Percentiles rank a stretch among this genome's conserved stretches.
Conservation (phyloP, 2,113 vertebrate species). For the Coturnix japonica region DNA sequence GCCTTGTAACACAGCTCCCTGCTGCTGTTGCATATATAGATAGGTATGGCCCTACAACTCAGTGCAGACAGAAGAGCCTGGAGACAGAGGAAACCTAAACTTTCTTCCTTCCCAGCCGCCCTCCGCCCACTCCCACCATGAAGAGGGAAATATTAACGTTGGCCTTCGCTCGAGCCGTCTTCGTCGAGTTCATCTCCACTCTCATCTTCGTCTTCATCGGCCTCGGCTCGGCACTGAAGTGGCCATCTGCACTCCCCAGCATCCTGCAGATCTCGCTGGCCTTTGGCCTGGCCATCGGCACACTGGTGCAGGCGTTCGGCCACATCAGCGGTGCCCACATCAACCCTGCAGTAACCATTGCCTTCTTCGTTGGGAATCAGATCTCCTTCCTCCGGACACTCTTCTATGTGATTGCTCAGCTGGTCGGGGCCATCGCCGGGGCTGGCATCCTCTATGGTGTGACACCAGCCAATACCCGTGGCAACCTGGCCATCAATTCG, state of each 20-base stretch:
- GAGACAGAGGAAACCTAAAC: neutral
- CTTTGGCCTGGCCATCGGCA: conserved; percentile 81
- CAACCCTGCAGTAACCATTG: conserved; percentile 82
- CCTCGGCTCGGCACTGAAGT: conserved; percentile 80
- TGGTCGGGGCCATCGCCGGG: conserved; percentile 79
- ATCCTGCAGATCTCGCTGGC: conserved; percentile 82
- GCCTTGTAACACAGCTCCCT: conserved; percentile 56
- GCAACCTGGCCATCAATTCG: conserved; percentile 79
- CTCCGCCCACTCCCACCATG: conserved; percentile 62
- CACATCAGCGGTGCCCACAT: conserved; percentile 83
- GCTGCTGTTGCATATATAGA: conserved; percentile 73
- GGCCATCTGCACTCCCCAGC: conserved; percentile 76
- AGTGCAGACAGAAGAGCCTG: neutral
- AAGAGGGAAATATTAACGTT: conserved; percentile 80
- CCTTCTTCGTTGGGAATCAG: conserved; percentile 81
- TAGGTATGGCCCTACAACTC: conserved; percentile 48
- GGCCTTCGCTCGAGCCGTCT: conserved; percentile 79
- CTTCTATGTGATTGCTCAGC: conserved; percentile 81
- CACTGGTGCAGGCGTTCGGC: conserved; percentile 79
- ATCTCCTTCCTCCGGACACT: conserved; percentile 77
- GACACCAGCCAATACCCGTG: conserved; percentile 69
- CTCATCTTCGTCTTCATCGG: conserved; percentile 85
- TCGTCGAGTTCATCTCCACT: conserved; percentile 81
- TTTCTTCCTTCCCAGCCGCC: neutral
- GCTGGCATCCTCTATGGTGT: conserved; percentile 79